Percentiles rank a stretch among this genome's conserved stretches.
Evolutionary conservation across 2,113 vertebrate species (phyloP).

Genomic region (Tychaedon coryphoeus): DNA sequence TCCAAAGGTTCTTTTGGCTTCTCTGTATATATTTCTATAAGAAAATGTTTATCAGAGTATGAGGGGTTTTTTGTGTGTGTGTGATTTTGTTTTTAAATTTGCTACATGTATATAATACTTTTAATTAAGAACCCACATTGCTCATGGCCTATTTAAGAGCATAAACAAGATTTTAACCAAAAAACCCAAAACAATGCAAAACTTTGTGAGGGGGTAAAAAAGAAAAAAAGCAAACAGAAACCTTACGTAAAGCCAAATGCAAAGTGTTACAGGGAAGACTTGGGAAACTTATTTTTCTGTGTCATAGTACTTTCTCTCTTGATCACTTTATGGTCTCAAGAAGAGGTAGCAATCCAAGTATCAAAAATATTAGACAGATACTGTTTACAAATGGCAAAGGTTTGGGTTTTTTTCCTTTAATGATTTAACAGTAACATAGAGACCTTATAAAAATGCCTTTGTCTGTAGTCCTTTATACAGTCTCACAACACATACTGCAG

Average conservation of each 20-base stretch:
- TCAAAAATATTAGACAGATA: neutral
- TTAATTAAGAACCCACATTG: neutral
- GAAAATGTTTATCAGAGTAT: neutral
- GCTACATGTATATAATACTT: neutral
- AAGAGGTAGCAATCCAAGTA: neutral
- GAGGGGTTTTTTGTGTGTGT: accelerated
- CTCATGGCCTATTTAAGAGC: neutral
- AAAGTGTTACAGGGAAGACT: neutral
- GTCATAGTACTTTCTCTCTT: neutral
- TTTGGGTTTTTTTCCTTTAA: neutral
- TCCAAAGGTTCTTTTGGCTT: neutral
- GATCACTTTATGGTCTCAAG: neutral
- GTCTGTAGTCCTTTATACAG: neutral
- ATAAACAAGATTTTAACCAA: neutral
- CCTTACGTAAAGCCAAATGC: neutral
- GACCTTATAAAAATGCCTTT: neutral
- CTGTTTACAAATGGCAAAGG: neutral
- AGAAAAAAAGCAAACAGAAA: neutral
- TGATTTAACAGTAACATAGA: neutral
- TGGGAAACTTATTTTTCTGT: neutral
- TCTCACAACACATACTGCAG: neutral
- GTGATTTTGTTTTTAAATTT: neutral
- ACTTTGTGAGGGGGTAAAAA: neutral
- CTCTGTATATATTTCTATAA: neutral
- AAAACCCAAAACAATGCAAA: neutral